Evolutionary conservation across 1,140 invertebrate species (phyloP).

Genomic region (Temnothorax longispinosus): DNA sequence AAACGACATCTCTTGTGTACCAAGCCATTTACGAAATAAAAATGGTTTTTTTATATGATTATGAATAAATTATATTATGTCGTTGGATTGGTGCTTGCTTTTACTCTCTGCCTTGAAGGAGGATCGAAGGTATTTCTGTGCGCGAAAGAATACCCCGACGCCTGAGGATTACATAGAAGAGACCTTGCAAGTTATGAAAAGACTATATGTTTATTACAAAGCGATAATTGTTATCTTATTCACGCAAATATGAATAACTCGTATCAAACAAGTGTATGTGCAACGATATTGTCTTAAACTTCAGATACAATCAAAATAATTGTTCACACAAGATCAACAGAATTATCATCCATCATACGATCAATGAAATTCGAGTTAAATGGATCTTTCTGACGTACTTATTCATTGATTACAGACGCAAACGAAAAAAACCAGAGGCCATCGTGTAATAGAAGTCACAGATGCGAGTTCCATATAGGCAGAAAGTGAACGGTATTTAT

Average conservation of each 20-base stretch:
- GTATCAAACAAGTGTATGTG: not conserved
- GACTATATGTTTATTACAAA: conserved; percentile 30
- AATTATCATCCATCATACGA: conserved; percentile 2
- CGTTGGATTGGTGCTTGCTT: conserved; percentile 67
- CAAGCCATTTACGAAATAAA: conserved; percentile 72
- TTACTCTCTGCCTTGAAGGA: conserved; percentile 26
- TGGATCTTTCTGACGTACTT: not conserved
- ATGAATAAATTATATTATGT: conserved; percentile 82
- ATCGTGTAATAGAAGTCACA: not conserved
- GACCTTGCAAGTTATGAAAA: not conserved
- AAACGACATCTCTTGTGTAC: conserved; percentile 72
- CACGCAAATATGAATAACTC: not conserved
- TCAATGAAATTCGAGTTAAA: not conserved
- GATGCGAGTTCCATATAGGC: not conserved
- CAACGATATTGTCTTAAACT: not conserved
- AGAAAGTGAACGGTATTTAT: not conserved
- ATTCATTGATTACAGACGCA: conserved; percentile 1
- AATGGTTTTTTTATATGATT: conserved; percentile 82
- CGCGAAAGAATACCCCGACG: not conserved
- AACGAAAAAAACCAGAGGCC: not conserved
- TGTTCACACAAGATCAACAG: not conserved
- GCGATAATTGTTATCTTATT: not conserved
- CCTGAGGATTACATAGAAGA: not conserved
- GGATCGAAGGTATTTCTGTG: not conserved
- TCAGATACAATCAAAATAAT: not conserved